A percentile compares a stretch with the other conserved stretches of the same genome.
These are phyloP conservation scores for Charadrius vociferus DNA, from an alignment of 2,113 vertebrate species.

Conservation along the genomic window DNA sequence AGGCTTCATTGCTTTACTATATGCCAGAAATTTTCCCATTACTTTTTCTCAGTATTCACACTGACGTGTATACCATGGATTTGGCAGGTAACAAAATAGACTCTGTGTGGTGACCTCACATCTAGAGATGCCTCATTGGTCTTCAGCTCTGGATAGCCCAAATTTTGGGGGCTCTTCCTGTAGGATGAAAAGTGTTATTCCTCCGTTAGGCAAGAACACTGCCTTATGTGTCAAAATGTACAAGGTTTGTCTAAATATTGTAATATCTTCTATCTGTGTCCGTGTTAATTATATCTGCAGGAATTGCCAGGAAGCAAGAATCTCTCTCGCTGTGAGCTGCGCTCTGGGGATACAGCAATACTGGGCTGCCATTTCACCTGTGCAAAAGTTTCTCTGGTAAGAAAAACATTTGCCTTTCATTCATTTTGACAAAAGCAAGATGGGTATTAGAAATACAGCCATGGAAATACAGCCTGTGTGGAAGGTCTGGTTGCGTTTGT, in stretches of 20 bases:
- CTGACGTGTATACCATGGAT: neutral
- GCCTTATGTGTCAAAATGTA: neutral
- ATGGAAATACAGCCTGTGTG: neutral
- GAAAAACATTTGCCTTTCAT: neutral
- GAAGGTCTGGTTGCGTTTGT: neutral
- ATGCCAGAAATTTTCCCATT: neutral
- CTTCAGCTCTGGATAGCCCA: neutral
- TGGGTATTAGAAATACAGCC: neutral
- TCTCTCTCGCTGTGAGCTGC: neutral
- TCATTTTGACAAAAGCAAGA: neutral
- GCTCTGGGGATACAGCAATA: neutral
- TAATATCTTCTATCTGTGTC: neutral
- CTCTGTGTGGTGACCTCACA: neutral
- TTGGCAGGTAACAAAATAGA: neutral
- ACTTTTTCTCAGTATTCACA: neutral
- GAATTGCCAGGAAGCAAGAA: neutral
- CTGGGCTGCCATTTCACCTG: slow-evolving; percentile 67
- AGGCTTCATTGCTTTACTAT: neutral
- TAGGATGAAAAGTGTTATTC: neutral
- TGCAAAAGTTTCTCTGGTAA: slow-evolving; percentile 64
- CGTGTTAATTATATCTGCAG: neutral
- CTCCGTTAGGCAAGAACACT: neutral
- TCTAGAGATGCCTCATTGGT: neutral
- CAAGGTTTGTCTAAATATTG: neutral
- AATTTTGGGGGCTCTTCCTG: neutral